Conservation (phyloP, 2,797 vertebrate genomes). For the Gymnocypris eckloni region DNA sequence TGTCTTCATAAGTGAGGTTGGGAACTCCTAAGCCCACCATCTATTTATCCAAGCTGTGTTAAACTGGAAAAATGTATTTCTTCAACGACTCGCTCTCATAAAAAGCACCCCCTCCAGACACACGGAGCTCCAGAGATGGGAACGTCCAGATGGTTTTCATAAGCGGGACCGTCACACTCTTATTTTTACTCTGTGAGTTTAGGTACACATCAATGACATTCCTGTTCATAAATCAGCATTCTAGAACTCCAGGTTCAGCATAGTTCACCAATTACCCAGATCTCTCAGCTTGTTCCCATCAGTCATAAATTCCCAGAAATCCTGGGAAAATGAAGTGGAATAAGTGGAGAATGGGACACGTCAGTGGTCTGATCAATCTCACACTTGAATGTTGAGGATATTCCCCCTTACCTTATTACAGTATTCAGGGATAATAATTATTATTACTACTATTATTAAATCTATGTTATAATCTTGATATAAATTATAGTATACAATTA, state of each 20-base stretch:
- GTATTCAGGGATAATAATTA: neutral
- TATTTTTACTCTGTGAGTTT: constrained; percentile 65
- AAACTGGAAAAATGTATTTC: neutral
- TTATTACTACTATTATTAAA: neutral
- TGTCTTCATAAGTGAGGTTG: neutral
- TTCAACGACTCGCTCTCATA: neutral
- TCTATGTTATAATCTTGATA: no score
- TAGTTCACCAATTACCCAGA: constrained; percentile 55
- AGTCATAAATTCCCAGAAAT: constrained; percentile 10
- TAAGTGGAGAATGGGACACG: constrained; percentile 12
- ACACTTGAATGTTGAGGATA: neutral
- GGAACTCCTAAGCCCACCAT: neutral
- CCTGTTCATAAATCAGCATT: constrained; percentile 63
- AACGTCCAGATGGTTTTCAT: constrained; percentile 73
- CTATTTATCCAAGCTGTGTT: neutral
- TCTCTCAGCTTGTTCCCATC: constrained; percentile 51
- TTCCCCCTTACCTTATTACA: neutral
- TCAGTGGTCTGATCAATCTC: constrained; percentile 7
- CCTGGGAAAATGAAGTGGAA: constrained; percentile 33
- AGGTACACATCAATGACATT: constrained; percentile 72
- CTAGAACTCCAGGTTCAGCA: constrained; percentile 60
- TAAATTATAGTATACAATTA: no score
- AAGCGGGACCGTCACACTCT: constrained; percentile 61
- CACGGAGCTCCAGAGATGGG: constrained; percentile 41
- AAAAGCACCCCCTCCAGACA: neutral